Evolutionary conservation across 2,113 vertebrate genomes (phyloP).

Genomic region (Glaucomys volans): DNA sequence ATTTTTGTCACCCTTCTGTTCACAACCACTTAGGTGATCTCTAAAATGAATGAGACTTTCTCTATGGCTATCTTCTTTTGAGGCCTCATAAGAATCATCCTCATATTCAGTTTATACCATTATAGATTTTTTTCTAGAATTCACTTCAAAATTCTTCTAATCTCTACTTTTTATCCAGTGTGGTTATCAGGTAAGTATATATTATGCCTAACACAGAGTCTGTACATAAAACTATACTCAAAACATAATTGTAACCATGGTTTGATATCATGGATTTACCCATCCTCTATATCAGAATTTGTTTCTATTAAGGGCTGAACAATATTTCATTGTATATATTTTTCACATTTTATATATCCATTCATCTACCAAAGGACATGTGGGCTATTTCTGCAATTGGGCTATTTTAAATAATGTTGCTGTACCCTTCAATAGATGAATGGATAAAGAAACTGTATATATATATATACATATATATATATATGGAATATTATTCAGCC

Average conservation of each 20-base stretch:
- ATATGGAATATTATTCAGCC: too few species aligned
- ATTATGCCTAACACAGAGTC: background rate
- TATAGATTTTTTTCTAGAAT: background rate
- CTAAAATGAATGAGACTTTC: background rate
- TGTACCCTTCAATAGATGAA: background rate
- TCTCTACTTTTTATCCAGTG: background rate
- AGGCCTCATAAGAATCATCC: background rate
- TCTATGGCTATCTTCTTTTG: background rate
- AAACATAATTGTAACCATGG: background rate
- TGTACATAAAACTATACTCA: background rate
- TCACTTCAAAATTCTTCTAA: background rate
- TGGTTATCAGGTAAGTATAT: background rate
- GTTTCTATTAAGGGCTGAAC: background rate
- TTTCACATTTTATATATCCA: background rate
- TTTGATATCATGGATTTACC: background rate
- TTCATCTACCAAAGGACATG: background rate
- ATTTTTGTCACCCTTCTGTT: background rate
- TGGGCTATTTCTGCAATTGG: background rate
- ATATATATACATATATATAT: too few species aligned
- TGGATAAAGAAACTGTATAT: too few species aligned
- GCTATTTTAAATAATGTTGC: background rate
- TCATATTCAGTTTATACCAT: background rate
- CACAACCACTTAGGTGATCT: background rate
- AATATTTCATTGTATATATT: background rate
- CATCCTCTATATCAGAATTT: background rate